These are phyloP conservation scores for Emmelina monodactyla DNA, from an alignment of 2,888 invertebrate species.

Conservation along the genomic window DNA sequence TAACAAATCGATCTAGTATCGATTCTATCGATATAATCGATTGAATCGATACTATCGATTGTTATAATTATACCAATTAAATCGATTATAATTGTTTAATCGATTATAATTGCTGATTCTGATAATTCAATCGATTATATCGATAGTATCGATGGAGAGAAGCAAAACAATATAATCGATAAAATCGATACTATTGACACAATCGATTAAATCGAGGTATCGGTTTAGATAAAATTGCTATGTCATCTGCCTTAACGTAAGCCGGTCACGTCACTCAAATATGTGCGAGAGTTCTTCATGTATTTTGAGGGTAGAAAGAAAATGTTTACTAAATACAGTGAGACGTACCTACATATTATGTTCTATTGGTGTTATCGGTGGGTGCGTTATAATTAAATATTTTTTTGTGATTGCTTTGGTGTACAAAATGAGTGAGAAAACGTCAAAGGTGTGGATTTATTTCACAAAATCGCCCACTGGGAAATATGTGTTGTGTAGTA, in stretches of 20 bases:
- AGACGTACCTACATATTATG: neutral
- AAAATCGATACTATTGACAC: neutral
- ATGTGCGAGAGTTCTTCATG: too few species aligned
- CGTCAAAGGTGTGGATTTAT: slow-evolving; percentile 3
- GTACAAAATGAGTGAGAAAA: too few species aligned
- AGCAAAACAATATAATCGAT: slow-evolving; percentile 1
- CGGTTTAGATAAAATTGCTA: neutral
- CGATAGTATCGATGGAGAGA: slow-evolving; percentile 3
- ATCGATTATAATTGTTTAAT: slow-evolving; percentile 1
- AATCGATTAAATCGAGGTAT: neutral
- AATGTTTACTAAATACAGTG: too few species aligned
- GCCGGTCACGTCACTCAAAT: neutral
- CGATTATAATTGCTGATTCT: neutral
- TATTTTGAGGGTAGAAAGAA: neutral
- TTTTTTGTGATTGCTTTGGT: too few species aligned
- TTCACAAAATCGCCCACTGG: neutral
- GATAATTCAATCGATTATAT: neutral
- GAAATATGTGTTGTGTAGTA: neutral
- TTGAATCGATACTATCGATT: slow-evolving; percentile 6
- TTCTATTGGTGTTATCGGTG: neutral
- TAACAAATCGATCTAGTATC: too few species aligned
- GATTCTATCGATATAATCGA: slow-evolving; percentile 6
- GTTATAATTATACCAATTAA: neutral
- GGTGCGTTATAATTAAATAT: neutral
- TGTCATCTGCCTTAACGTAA: neutral